Conservation (phyloP, 2,888 invertebrate genomes). For the Chloroclystis v-ata region DNA sequence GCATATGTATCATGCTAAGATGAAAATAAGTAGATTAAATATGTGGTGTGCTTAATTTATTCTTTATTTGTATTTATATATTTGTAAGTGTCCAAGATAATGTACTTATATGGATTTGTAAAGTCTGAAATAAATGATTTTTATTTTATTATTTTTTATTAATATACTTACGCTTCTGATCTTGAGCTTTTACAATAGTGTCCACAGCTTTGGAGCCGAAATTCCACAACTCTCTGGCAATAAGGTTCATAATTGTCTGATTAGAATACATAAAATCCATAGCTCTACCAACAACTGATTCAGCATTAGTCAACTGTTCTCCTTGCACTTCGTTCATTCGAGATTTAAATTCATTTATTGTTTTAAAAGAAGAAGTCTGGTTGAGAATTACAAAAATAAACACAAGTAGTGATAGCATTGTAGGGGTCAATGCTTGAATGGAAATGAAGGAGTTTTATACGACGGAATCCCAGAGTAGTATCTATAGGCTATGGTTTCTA, state of each 20-base stretch:
- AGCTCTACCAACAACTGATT: constrained; percentile 53
- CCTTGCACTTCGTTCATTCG: constrained; percentile 40
- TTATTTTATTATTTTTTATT: too few relatives aligned
- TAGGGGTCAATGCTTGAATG: constrained; percentile 22
- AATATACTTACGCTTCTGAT: constrained; percentile 29
- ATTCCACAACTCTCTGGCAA: constrained; percentile 64
- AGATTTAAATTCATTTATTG: constrained; percentile 40
- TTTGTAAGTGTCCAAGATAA: too few relatives aligned
- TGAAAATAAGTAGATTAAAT: too few relatives aligned
- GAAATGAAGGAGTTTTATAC: background rate
- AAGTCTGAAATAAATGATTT: too few relatives aligned
- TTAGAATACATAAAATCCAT: constrained; percentile 66
- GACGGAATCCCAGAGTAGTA: background rate
- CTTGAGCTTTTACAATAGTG: constrained; percentile 51
- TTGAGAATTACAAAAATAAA: constrained; percentile 31
- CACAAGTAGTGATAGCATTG: constrained; percentile 37
- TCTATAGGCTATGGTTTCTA: too few relatives aligned
- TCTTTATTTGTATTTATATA: too few relatives aligned
- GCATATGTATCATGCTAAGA: too few relatives aligned
- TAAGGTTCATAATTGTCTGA: constrained; percentile 57
- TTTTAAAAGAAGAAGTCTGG: constrained; percentile 44
- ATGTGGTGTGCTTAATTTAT: too few relatives aligned
- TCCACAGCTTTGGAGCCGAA: constrained; percentile 58
- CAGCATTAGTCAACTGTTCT: constrained; percentile 43
- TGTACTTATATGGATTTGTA: too few relatives aligned